Percentiles rank a stretch among this genome's conserved stretches.
phyloP scores from a whole-genome alignment of 2,888 invertebrate genomes.

The Hyalella azteca region DNA sequence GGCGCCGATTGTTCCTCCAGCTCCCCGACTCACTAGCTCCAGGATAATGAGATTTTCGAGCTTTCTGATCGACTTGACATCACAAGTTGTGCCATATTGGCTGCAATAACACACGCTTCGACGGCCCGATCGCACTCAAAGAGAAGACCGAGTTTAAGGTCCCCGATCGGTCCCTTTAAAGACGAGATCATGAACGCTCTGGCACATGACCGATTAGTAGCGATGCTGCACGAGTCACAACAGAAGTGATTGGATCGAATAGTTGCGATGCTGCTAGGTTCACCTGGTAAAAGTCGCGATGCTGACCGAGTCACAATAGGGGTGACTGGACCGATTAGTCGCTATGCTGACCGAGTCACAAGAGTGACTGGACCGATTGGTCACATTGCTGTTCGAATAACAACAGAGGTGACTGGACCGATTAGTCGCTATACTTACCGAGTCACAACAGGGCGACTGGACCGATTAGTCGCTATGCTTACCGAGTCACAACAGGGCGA shows the following conservation, averaged over 20 bases:
- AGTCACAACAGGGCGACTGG: no score
- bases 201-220: background rate
- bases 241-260: background rate
- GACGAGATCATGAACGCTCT: background rate
- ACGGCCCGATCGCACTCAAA: conserved; percentile 18
- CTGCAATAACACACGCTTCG: conserved; percentile 28
- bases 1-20: no score
- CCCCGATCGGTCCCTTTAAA: background rate
- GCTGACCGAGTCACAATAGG: conserved; percentile 1
- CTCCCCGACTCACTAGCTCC: background rate
- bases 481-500: no score
- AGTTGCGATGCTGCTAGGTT: background rate
- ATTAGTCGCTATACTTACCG: no score
- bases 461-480: no score
- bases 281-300: background rate
- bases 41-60: conserved; percentile 32
- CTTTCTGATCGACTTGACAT: conserved; percentile 34
- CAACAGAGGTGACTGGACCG: no score
- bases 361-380: no score
- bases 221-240: background rate
- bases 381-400: no score
- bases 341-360: no score
- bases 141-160: conserved; percentile 13
- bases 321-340: no score
- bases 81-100: conserved; percentile 18